A percentile compares a stretch with the other conserved stretches of the same genome.
Conservation (phyloP, 2,113 vertebrate genomes). For the Oncorhynchus keta region DNA sequence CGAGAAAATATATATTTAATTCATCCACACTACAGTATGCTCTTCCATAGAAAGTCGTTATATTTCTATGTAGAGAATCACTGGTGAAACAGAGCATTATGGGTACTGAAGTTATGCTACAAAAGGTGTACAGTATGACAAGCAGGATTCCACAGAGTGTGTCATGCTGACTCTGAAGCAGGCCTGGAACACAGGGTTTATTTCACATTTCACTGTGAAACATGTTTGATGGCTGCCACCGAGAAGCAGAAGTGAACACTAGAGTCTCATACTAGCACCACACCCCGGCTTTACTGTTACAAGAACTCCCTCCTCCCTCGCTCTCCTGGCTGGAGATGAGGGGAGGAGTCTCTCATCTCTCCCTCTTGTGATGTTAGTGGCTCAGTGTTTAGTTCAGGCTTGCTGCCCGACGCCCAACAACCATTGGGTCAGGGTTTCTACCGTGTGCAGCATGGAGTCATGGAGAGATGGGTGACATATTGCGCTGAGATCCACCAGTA, state of each 20-base stretch:
- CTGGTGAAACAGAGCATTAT: no score
- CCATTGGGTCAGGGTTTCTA: slow-evolving; percentile 5
- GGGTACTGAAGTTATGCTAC: no score
- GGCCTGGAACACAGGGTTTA: slow-evolving; percentile 11
- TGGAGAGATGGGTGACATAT: neutral
- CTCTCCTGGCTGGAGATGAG: slow-evolving; percentile 16
- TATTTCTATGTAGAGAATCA: no score
- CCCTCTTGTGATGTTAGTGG: slow-evolving; percentile 31
- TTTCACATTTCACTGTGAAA: neutral
- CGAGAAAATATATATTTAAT: no score
- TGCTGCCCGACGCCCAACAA: neutral
- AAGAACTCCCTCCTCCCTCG: neutral
- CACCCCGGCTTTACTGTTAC: slow-evolving; percentile 30
- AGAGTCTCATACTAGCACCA: neutral
- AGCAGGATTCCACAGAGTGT: slow-evolving; percentile 14
- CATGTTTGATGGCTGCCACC: neutral
- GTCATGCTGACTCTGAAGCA: slow-evolving; percentile 58
- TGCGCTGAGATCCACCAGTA: neutral
- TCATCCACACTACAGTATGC: no score
- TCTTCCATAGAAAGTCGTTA: no score
- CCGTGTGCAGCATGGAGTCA: neutral
- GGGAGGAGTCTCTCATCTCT: slow-evolving; percentile 6
- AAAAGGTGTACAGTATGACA: no score
- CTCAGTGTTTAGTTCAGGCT: neutral
- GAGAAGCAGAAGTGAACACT: neutral